These are phyloP conservation scores for Mimumesa dahlbomi DNA, from an alignment of 2,888 invertebrate species.

Conservation along the genomic window DNA sequence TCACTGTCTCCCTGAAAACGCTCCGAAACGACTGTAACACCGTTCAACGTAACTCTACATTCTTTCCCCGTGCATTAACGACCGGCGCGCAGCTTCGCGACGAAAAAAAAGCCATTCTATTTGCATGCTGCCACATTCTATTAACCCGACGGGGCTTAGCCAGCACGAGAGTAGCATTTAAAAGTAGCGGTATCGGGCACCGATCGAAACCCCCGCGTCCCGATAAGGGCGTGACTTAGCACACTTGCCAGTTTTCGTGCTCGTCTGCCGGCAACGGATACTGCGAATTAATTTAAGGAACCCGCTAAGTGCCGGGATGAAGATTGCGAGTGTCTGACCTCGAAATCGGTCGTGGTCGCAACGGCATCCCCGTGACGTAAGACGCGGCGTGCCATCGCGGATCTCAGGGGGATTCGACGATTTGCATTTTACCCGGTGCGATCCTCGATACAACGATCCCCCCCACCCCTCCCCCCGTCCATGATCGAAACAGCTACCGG, in stretches of 20 bases:
- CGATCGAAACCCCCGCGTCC: conserved; percentile 35
- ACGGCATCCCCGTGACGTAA: conserved; percentile 48
- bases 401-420: conserved; percentile 60
- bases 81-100: background rate
- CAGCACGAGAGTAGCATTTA: conserved; percentile 46
- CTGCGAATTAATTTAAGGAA: conserved; percentile 61
- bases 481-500: conserved; percentile 69
- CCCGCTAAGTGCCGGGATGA: conserved; percentile 62
- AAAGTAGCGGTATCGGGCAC: conserved; percentile 24
- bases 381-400: conserved; percentile 48
- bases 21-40: too few species aligned
- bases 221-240: conserved; percentile 56
- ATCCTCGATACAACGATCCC: conserved; percentile 39
- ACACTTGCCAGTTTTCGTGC: conserved; percentile 38
- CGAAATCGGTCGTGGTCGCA: conserved; percentile 49
- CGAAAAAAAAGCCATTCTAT: background rate
- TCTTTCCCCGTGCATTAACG: too few species aligned
- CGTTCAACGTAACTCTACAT: too few species aligned
- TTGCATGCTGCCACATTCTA: too few species aligned
- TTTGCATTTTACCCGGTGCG: conserved; percentile 59
- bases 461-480: conserved; percentile 63
- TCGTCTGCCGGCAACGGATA: conserved; percentile 42
- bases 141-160: conserved; percentile 28
- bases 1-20: too few species aligned
- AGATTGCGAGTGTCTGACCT: conserved; percentile 60